Percentiles rank a stretch among this genome's conserved stretches.
phyloP scores from a whole-genome alignment of 2,113 vertebrate genomes.

The Lepus europaeus region DNA sequence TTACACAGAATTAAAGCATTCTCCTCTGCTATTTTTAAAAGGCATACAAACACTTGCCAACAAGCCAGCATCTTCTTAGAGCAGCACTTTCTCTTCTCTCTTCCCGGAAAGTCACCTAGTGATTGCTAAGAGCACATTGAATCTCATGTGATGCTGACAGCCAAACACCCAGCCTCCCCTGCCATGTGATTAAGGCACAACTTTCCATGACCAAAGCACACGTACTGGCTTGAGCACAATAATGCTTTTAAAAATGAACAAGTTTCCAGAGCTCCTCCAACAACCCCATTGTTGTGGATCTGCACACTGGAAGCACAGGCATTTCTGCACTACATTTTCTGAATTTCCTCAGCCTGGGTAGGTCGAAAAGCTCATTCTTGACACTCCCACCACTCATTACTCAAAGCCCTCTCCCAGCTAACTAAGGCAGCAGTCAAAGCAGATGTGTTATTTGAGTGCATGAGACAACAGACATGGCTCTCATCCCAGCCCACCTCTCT shows the following conservation, averaged over 20 bases:
- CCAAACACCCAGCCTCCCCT: background rate
- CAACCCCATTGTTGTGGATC: constrained; percentile 60
- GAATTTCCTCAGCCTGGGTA: constrained; percentile 65
- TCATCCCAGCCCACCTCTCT: background rate
- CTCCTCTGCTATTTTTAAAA: background rate
- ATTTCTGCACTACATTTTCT: constrained; percentile 78
- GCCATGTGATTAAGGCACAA: background rate
- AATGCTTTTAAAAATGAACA: constrained; percentile 62
- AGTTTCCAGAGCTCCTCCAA: constrained; percentile 55
- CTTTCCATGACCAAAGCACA: constrained; percentile 7
- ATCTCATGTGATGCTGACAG: background rate
- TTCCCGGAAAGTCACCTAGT: background rate
- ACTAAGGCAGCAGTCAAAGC: background rate
- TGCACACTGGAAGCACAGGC: constrained; percentile 35
- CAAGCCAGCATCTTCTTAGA: background rate
- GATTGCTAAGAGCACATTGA: background rate
- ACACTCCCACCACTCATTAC: constrained; percentile 65
- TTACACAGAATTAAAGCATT: background rate
- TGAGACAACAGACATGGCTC: background rate
- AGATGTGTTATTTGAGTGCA: background rate
- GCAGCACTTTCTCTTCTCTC: background rate
- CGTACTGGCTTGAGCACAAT: constrained; percentile 54
- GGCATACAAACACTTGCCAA: background rate
- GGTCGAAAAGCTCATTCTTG: constrained; percentile 71
- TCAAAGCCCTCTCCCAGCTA: constrained; percentile 49